These are phyloP conservation scores for Lineus longissimus DNA, from an alignment of 1,140 invertebrate species.

Conservation along the genomic window DNA sequence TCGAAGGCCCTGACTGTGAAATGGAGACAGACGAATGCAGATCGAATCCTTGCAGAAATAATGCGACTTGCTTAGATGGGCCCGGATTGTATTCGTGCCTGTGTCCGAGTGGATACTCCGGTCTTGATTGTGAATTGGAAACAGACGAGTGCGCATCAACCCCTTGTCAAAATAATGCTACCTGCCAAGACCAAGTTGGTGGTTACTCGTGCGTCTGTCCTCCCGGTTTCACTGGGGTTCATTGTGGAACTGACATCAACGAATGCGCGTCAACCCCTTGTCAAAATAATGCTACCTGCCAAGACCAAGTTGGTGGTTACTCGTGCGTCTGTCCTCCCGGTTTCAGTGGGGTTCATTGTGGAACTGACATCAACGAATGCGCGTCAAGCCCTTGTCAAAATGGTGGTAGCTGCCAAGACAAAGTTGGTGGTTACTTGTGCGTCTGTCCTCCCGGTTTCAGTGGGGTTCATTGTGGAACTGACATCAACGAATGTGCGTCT, in stretches of 20 bases:
- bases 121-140: constrained; percentile 22
- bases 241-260: constrained; percentile 10
- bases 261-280: constrained; percentile 14
- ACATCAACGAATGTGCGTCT: no score
- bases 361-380: no score
- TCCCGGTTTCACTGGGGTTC: background rate
- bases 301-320: no score
- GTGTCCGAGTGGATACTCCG: constrained; percentile 67
- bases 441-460: no score
- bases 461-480: no score
- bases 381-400: background rate
- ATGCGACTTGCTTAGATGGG: constrained; percentile 75
- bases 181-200: constrained; percentile 29
- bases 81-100: constrained; percentile 86
- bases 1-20: constrained; percentile 26
- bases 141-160: constrained; percentile 33
- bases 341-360: no score
- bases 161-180: constrained; percentile 33
- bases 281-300: background rate
- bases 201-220: constrained; percentile 32
- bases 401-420: background rate
- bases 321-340: no score
- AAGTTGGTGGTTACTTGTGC: background rate
- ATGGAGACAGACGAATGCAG: constrained; percentile 72
- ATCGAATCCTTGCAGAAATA: constrained; percentile 86